phyloP scores from a whole-genome alignment of 2,888 invertebrate genomes.

The Apoderus coryli region DNA sequence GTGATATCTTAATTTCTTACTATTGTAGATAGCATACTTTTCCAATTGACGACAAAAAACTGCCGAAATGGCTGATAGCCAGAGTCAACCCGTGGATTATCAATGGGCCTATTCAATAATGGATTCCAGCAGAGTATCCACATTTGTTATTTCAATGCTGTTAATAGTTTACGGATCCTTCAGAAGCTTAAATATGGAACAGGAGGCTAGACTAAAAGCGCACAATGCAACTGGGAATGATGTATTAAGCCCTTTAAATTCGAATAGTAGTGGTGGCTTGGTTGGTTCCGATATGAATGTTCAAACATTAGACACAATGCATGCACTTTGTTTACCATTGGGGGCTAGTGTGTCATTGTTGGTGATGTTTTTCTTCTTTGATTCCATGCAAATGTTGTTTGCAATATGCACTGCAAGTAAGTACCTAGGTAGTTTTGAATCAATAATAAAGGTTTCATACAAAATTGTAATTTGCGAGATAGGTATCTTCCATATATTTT shows the following conservation, averaged over 20 bases:
- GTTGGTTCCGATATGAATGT: conserved; percentile 36
- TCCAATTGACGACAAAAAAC: no score
- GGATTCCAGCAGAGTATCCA: conserved; percentile 94
- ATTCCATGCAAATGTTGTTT: conserved; percentile 93
- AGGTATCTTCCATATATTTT: no score
- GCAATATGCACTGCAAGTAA: conserved; percentile 95
- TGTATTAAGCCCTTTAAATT: conserved; percentile 28
- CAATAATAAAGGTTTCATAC: no score
- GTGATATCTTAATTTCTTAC: no score
- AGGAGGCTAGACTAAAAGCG: conserved; percentile 68
- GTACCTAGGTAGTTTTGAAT: conserved; percentile 27
- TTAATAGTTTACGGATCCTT: conserved; percentile 96
- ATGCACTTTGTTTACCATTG: conserved; percentile 88
- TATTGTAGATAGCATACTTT: no score
- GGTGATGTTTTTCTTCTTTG: conserved; percentile 98
- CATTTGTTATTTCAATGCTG: conserved; percentile 92
- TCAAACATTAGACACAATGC: conserved; percentile 92
- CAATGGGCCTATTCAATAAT: conserved; percentile 91
- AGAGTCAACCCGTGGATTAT: conserved; percentile 38
- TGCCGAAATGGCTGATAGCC: conserved; percentile 23
- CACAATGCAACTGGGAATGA: conserved; percentile 33
- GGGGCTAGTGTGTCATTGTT: conserved; percentile 92
- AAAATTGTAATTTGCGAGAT: no score
- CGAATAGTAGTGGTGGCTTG: no score
- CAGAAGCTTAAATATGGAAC: conserved; percentile 91